These are phyloP conservation scores for Trematomus bernacchii DNA, from an alignment of 2,797 vertebrate species.

Conservation along the genomic window DNA sequence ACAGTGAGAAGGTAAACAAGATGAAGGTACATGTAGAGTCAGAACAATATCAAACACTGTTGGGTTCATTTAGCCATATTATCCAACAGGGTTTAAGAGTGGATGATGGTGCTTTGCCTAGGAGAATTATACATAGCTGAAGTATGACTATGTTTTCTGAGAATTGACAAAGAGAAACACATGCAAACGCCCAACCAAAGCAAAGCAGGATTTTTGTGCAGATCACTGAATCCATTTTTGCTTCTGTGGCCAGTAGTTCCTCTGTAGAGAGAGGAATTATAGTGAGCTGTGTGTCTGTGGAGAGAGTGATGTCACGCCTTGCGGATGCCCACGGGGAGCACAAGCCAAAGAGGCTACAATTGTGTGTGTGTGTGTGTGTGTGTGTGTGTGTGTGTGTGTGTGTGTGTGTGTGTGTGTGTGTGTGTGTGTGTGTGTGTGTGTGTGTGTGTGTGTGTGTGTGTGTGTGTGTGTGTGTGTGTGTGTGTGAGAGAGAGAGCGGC, in stretches of 20 bases:
- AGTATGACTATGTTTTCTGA: constrained; percentile 27
- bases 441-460: too few relatives aligned
- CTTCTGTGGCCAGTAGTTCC: constrained; percentile 44
- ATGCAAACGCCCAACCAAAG: constrained; percentile 25
- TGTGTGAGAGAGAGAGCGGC: too few relatives aligned
- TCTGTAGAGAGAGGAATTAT: constrained; percentile 38
- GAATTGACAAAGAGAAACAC: constrained; percentile 46
- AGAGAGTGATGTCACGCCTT: constrained; percentile 69
- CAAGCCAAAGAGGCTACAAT: constrained; percentile 5
- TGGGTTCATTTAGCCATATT: neutral
- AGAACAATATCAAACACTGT: neutral
- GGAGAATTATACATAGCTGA: constrained; percentile 42
- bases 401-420: constrained; percentile 12
- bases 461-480: too few relatives aligned
- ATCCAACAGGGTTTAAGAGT: constrained; percentile 16
- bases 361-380: constrained; percentile 2
- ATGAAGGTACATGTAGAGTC: too few relatives aligned
- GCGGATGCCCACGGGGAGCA: constrained; percentile 33
- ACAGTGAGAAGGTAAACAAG: neutral
- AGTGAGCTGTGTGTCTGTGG: constrained; percentile 52
- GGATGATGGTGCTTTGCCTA: constrained; percentile 10
- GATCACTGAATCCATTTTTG: constrained; percentile 27
- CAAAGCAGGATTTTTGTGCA: constrained; percentile 31
- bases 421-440: neutral
- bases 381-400: neutral